Conservation (phyloP, 2,888 invertebrate species). For the Nesidiocoris tenuis region DNA sequence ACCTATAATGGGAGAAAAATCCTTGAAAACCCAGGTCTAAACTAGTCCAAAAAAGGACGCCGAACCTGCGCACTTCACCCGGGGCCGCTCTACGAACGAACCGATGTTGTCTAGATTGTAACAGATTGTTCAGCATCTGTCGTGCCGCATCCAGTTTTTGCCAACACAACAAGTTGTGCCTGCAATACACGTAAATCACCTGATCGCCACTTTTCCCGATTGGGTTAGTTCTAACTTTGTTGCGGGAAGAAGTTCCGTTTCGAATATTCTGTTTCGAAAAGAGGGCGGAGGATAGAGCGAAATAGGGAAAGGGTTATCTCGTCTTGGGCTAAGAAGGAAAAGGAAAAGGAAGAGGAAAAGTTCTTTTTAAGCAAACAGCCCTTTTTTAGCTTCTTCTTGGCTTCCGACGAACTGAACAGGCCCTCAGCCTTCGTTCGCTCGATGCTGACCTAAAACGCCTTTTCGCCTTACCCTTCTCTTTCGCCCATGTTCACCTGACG, state of each 20-base stretch:
- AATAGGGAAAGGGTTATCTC: not conserved
- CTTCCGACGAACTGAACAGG: not conserved
- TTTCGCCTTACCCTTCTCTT: not conserved
- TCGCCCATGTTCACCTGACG: not conserved
- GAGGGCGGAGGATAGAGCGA: not conserved
- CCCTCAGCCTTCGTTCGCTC: not conserved
- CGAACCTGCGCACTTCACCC: too few species aligned
- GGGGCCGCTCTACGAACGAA: too few species aligned
- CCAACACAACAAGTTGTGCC: not conserved
- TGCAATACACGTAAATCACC: conserved; percentile 5
- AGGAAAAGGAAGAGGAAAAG: conserved; percentile 11
- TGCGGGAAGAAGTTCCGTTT: conserved; percentile 13
- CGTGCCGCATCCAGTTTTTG: not conserved
- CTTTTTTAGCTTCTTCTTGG: conserved; percentile 9
- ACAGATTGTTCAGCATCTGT: not conserved
- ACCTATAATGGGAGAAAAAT: too few species aligned
- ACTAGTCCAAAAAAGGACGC: too few species aligned
- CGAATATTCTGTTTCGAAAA: conserved; percentile 15
- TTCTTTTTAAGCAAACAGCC: conserved; percentile 23
- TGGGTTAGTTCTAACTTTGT: conserved; percentile 20
- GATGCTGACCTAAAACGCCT: conserved; percentile 8
- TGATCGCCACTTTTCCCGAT: conserved; percentile 29
- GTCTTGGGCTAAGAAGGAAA: not conserved
- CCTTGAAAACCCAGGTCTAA: too few species aligned
- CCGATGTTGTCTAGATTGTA: not conserved